phyloP scores from a whole-genome alignment of 2,113 vertebrate genomes.

The Regulus satrapa region DNA sequence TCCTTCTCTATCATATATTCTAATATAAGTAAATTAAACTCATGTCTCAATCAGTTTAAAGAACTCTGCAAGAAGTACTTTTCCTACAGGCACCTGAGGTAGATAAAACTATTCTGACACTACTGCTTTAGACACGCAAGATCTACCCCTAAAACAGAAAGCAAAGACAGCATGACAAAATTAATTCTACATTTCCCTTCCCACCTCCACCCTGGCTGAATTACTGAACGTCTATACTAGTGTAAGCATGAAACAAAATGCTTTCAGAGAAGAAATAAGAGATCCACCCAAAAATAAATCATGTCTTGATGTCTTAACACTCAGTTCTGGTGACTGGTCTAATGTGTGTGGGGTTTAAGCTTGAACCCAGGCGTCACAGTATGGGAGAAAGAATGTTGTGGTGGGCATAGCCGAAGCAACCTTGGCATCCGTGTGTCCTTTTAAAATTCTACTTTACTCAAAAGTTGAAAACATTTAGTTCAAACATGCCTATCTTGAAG shows the following conservation, averaged over 20 bases:
- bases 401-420: not conserved
- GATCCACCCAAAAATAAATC: not conserved
- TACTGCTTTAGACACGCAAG: not conserved
- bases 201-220: not conserved
- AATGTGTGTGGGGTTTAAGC: not conserved
- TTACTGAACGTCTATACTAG: fast-evolving
- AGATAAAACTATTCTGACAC: not conserved
- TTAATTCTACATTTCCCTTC: not conserved
- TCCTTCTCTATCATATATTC: not conserved
- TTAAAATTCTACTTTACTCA: not conserved
- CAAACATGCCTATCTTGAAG: not conserved
- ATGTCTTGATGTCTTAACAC: not conserved
- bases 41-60: not conserved
- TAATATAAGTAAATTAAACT: not conserved
- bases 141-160: not conserved
- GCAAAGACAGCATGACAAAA: not conserved
- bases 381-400: no score
- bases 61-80: not conserved
- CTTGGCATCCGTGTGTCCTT: not conserved
- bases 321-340: not conserved
- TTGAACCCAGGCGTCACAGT: not conserved
- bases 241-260: not conserved
- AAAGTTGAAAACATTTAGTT: not conserved
- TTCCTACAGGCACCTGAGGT: not conserved
- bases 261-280: not conserved